Percentiles rank a stretch among this genome's conserved stretches.
phyloP scores from a whole-genome alignment of 2,113 vertebrate species.

The Pangasianodon gigas region DNA sequence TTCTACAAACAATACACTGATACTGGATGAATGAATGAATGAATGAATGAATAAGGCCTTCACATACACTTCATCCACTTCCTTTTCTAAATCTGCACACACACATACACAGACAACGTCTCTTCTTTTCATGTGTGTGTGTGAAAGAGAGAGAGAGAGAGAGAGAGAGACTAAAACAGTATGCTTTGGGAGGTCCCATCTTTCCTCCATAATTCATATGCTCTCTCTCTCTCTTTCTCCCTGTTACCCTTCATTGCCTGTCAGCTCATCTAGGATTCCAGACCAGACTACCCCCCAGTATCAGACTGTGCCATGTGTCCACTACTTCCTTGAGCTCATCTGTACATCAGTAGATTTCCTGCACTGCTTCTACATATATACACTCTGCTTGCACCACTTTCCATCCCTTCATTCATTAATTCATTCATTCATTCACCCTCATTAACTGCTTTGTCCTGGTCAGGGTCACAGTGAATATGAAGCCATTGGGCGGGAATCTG shows the following conservation, averaged over 20 bases:
- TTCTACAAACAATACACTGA: neutral
- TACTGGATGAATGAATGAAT: neutral
- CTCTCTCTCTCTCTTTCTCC: slow-evolving; percentile 35
- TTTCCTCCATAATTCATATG: slow-evolving; percentile 49
- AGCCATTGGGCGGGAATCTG: neutral
- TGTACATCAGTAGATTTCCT: slow-evolving; percentile 22
- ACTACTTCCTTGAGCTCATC: neutral
- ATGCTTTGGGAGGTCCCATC: slow-evolving; percentile 26
- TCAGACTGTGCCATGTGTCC: slow-evolving; percentile 26
- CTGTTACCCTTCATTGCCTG: slow-evolving; percentile 31
- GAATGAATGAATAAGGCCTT: neutral
- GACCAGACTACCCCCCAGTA: slow-evolving; percentile 21
- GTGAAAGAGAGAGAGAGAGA: neutral
- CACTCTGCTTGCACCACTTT: neutral
- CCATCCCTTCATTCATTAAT: neutral
- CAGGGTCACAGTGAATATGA: neutral
- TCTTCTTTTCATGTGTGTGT: neutral
- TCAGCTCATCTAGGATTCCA: slow-evolving; percentile 30
- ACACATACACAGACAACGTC: neutral
- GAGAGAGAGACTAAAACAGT: slow-evolving; percentile 17
- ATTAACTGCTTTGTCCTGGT: neutral
- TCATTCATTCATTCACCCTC: neutral
- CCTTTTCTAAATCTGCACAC: neutral
- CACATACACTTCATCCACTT: neutral
- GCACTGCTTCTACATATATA: slow-evolving; percentile 5